phyloP scores from a whole-genome alignment of 2,113 vertebrate genomes.

The Australoheros scitulus region DNA sequence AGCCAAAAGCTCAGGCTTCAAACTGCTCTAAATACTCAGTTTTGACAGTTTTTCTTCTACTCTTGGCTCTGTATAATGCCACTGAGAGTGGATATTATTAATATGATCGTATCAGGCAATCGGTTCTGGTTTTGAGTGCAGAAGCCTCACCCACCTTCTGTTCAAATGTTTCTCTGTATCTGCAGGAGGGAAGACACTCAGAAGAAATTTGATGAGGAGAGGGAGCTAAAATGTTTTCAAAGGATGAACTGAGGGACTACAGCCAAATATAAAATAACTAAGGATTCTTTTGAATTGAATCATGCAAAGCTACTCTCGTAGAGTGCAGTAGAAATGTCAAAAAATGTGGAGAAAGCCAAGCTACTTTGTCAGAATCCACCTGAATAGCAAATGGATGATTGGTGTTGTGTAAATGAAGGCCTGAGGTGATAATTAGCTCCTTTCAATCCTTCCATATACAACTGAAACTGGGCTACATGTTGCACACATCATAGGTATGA shows the following conservation, averaged over 20 bases:
- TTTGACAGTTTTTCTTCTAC: not conserved
- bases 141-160: not conserved
- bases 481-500: not conserved
- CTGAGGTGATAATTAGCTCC: not conserved
- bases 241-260: not conserved
- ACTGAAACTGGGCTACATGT: not conserved
- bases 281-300: not conserved
- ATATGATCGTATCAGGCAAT: not conserved
- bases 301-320: not conserved
- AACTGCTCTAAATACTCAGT: too few relatives aligned
- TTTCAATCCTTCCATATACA: not conserved
- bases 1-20: too few relatives aligned
- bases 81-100: not conserved
- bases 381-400: not conserved
- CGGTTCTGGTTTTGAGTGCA: not conserved
- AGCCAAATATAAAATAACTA: not conserved
- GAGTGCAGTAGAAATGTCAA: not conserved
- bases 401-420: not conserved
- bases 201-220: not conserved
- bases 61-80: not conserved
- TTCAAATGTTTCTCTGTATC: not conserved
- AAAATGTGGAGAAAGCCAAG: not conserved
- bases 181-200: not conserved
- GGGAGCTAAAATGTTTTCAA: conserved; percentile 3
- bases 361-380: not conserved